Evolutionary conservation across 2,888 invertebrate species (phyloP).

Genomic region (Stegophylla sp.): DNA sequence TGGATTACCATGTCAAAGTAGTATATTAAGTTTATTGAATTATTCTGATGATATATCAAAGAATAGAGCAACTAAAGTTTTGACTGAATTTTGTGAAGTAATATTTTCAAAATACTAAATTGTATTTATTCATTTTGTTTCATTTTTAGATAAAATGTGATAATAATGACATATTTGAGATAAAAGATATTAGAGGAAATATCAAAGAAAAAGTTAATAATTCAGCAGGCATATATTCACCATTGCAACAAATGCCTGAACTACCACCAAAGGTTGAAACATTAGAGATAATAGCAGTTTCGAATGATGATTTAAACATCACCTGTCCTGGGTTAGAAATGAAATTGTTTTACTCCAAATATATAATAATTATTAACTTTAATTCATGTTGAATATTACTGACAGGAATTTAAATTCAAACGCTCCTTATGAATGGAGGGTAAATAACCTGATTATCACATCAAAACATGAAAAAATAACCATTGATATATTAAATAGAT

Average conservation of each 20-base stretch:
- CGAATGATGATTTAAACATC: conserved; percentile 65
- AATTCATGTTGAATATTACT: conserved; percentile 10
- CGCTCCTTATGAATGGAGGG: conserved; percentile 69
- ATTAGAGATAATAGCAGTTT: conserved; percentile 65
- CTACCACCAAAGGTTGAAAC: conserved; percentile 66
- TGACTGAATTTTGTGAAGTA: conserved; percentile 69
- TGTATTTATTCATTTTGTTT: background rate
- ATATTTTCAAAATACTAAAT: conserved; percentile 3
- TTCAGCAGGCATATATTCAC: conserved; percentile 70
- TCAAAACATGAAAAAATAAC: conserved; percentile 70
- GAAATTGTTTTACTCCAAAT: background rate
- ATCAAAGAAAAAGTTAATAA: conserved; percentile 71
- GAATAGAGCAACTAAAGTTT: conserved; percentile 68
- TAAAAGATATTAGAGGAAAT: conserved; percentile 67
- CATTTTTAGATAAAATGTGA: conserved; percentile 66
- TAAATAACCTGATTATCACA: conserved; percentile 67
- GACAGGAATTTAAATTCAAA: conserved; percentile 66
- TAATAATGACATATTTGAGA: conserved; percentile 67
- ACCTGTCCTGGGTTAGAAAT: conserved; percentile 68
- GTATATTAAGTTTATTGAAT: conserved; percentile 67
- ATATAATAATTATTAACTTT: background rate
- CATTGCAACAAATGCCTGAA: conserved; percentile 67
- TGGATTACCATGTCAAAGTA: conserved; percentile 71
- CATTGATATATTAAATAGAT: conserved; percentile 69
- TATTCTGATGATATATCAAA: conserved; percentile 64